phyloP scores from a whole-genome alignment of 2,888 invertebrate genomes.

The Lampropteryx suffumata region DNA sequence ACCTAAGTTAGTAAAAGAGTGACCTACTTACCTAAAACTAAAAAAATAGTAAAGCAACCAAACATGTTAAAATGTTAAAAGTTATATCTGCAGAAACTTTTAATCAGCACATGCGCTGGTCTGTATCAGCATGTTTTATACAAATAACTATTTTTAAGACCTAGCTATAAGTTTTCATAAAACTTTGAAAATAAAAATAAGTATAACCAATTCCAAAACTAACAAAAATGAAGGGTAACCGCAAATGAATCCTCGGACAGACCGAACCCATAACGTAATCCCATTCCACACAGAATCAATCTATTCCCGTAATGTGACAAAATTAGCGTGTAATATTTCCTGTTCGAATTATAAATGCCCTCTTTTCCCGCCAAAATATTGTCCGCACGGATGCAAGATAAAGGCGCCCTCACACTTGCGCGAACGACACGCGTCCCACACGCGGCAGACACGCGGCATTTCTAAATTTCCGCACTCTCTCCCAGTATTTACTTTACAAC shows the following conservation, averaged over 20 bases:
- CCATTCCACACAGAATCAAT: constrained; percentile 68
- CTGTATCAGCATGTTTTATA: too few relatives aligned
- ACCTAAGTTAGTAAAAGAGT: too few relatives aligned
- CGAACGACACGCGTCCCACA: constrained; percentile 54
- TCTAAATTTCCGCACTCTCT: constrained; percentile 50
- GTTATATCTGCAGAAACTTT: too few relatives aligned
- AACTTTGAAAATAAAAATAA: constrained; percentile 1
- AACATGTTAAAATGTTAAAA: too few relatives aligned
- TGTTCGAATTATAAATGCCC: constrained; percentile 75
- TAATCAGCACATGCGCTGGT: too few relatives aligned
- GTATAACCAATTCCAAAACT: constrained; percentile 6
- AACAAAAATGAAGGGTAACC: constrained; percentile 26
- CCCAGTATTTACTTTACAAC: constrained; percentile 74
- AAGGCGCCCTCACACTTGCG: constrained; percentile 39
- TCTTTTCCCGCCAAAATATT: constrained; percentile 61
- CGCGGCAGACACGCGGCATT: constrained; percentile 49
- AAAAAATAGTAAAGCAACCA: too few relatives aligned
- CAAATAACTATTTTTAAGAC: too few relatives aligned
- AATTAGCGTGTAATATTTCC: constrained; percentile 83
- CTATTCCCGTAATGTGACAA: constrained; percentile 68
- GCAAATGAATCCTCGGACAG: constrained; percentile 36
- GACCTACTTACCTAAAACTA: too few relatives aligned
- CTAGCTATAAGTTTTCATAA: too few relatives aligned
- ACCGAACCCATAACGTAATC: constrained; percentile 49
- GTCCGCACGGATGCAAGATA: constrained; percentile 34